Evolutionary conservation across 1,140 invertebrate species (phyloP).

Genomic region (Bursaphelenchus mucronatus): DNA sequence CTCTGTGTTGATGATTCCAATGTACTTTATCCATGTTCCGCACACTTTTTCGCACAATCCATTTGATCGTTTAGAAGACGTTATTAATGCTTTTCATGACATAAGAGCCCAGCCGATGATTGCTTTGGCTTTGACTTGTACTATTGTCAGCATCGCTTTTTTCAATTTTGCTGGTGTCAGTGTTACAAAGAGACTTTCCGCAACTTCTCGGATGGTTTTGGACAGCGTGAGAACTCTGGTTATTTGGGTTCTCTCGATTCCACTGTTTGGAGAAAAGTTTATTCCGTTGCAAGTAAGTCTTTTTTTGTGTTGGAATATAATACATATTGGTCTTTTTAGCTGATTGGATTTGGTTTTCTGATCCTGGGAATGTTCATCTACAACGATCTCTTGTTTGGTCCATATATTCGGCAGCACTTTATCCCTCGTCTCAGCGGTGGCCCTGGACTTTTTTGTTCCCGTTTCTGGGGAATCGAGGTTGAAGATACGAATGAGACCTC

Average conservation of each 20-base stretch:
- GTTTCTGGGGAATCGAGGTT: constrained; percentile 38
- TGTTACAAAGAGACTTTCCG: constrained; percentile 78
- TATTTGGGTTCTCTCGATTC: constrained; percentile 78
- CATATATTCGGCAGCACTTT: constrained; percentile 34
- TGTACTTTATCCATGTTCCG: constrained; percentile 51
- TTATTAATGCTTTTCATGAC: constrained; percentile 42
- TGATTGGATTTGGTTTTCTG: constrained; percentile 43
- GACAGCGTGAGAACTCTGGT: constrained; percentile 82
- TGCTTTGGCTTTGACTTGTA: constrained; percentile 28
- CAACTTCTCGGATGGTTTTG: constrained; percentile 62
- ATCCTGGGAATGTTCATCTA: constrained; percentile 50
- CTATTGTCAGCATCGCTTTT: constrained; percentile 76
- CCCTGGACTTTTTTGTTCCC: constrained; percentile 43
- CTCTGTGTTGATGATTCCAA: constrained; percentile 39
- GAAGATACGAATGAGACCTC: constrained; percentile 22
- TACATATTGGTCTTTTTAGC: constrained; percentile 21
- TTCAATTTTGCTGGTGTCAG: constrained; percentile 92
- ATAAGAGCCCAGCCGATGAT: constrained; percentile 37
- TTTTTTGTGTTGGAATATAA: neutral
- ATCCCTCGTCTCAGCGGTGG: constrained; percentile 28
- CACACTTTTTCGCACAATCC: constrained; percentile 44
- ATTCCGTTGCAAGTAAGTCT: constrained; percentile 65
- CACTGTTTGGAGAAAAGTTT: constrained; percentile 73
- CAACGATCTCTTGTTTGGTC: constrained; percentile 45
- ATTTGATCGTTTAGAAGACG: constrained; percentile 41